A percentile compares a stretch with the other conserved stretches of the same genome.
These are phyloP conservation scores for Phyllotreta striolata DNA, from an alignment of 2,888 invertebrate species.

Conservation along the genomic window DNA sequence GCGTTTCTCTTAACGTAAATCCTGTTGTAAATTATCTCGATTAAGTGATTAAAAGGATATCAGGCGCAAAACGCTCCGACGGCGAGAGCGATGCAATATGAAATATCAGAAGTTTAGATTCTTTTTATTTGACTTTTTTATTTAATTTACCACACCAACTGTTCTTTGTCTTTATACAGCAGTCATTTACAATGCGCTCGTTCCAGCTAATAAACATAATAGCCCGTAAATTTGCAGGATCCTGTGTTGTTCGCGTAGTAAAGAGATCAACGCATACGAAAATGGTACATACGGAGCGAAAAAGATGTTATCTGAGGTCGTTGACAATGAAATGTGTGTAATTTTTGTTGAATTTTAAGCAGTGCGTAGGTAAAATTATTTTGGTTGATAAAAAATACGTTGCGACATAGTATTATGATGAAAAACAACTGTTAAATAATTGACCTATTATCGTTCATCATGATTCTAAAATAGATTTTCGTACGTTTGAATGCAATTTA, in stretches of 20 bases:
- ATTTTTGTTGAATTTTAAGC: conserved; percentile 8
- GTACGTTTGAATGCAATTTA: no score
- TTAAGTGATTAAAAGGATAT: conserved; percentile 19
- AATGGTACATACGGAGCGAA: conserved; percentile 6
- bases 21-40: conserved; percentile 17
- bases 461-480: no score
- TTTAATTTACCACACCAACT: no score
- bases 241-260: conserved; percentile 13
- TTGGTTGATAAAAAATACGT: not conserved
- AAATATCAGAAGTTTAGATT: no score
- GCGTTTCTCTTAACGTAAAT: conserved; percentile 15
- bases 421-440: conserved; percentile 6
- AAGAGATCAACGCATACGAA: conserved; percentile 7
- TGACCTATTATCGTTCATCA: conserved; percentile 4
- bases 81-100: not conserved
- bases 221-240: conserved; percentile 16
- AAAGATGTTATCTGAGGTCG: conserved; percentile 17
- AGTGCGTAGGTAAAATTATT: conserved; percentile 11
- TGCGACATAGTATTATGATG: not conserved
- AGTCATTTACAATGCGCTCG: conserved; percentile 9
- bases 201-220: conserved; percentile 21
- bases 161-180: conserved; percentile 8
- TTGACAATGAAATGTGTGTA: conserved; percentile 9
- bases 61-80: not conserved
- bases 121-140: no score